A percentile compares a stretch with the other conserved stretches of the same genome.
Evolutionary conservation across 1,140 invertebrate genomes (phyloP).

Genomic region (Calephelis virginiensis): DNA sequence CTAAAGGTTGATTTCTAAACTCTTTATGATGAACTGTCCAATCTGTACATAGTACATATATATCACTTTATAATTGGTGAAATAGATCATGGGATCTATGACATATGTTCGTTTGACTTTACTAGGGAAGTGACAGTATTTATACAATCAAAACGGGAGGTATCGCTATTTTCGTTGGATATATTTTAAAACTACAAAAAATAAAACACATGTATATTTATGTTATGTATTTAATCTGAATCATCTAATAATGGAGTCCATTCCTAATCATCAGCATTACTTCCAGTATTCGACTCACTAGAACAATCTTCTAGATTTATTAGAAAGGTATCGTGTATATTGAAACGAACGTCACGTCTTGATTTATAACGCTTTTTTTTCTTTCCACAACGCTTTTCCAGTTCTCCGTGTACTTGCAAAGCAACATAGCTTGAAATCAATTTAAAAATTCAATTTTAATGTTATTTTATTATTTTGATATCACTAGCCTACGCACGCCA

Average conservation of each 20-base stretch:
- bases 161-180: too few relatives aligned
- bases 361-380: conserved; percentile 1
- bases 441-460: background rate
- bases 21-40: too few relatives aligned
- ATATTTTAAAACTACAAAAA: background rate
- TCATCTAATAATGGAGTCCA: background rate
- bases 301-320: conserved; percentile 2
- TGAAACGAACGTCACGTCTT: background rate
- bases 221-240: background rate
- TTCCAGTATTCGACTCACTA: background rate
- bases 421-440: background rate
- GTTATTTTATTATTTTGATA: background rate
- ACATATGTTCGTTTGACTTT: too few relatives aligned
- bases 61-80: too few relatives aligned
- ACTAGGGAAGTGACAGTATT: too few relatives aligned
- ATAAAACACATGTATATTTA: background rate
- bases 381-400: conserved; percentile 3
- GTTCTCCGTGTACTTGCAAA: background rate
- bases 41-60: too few relatives aligned
- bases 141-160: too few relatives aligned
- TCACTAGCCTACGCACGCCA: background rate
- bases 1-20: too few relatives aligned
- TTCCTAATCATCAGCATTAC: background rate
- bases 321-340: background rate
- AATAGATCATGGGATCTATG: too few relatives aligned